These are phyloP conservation scores for Hedychridium roseum DNA, from an alignment of 2,888 invertebrate genomes.

Conservation along the genomic window DNA sequence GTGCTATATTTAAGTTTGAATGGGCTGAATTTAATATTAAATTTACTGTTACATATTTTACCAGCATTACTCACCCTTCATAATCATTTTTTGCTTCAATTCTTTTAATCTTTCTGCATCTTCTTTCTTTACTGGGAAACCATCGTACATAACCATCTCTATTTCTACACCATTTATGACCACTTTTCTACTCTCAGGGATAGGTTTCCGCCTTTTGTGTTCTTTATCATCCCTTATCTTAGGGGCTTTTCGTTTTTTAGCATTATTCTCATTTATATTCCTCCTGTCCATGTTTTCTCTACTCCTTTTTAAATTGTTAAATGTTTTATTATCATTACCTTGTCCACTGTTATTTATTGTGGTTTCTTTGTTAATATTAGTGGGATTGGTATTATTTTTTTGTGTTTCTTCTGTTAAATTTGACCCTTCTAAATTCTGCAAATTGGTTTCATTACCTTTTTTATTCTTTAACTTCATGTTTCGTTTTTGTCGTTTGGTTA, in stretches of 20 bases:
- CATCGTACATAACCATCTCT: slow-evolving; percentile 72
- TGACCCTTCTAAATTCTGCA: neutral
- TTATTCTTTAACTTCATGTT: slow-evolving; percentile 30
- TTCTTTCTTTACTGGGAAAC: slow-evolving; percentile 76
- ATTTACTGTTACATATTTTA: neutral
- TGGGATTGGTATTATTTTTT: too few relatives aligned
- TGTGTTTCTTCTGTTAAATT: neutral
- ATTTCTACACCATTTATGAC: slow-evolving; percentile 73
- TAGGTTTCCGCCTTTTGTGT: slow-evolving; percentile 60
- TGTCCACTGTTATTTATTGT: neutral
- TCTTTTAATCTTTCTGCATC: slow-evolving; percentile 73
- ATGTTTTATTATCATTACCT: neutral
- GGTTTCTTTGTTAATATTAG: too few relatives aligned
- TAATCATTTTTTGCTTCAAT: slow-evolving; percentile 71
- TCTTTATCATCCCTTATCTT: slow-evolving; percentile 62
- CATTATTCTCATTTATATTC: slow-evolving; percentile 16
- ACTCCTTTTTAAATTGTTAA: slow-evolving; percentile 4
- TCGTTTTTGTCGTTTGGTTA: slow-evolving; percentile 53
- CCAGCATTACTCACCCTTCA: slow-evolving; percentile 64
- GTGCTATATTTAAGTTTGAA: neutral
- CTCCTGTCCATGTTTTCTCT: neutral
- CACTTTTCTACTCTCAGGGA: slow-evolving; percentile 63
- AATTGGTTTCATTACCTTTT: neutral
- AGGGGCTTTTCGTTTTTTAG: slow-evolving; percentile 58
- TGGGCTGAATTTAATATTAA: slow-evolving; percentile 1